Evolutionary conservation across 2,888 invertebrate genomes (phyloP).

Genomic region (Chrysolina haemoptera): DNA sequence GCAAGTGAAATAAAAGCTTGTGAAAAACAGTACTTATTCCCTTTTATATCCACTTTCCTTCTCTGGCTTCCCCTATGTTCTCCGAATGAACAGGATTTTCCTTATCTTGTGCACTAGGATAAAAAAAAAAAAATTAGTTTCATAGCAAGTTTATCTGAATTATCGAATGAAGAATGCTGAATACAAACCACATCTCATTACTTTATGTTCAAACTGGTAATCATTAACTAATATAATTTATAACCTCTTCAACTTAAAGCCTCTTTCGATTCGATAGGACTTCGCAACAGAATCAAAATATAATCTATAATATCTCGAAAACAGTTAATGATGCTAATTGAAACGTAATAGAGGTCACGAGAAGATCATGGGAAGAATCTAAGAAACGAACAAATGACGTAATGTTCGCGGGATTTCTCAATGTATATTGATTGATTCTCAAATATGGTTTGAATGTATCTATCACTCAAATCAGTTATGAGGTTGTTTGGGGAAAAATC

Average conservation of each 20-base stretch:
- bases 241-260: background rate
- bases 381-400: background rate
- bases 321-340: conserved; percentile 12
- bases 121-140: too few relatives aligned
- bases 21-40: too few relatives aligned
- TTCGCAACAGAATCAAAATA: conserved; percentile 9
- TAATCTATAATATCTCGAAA: conserved; percentile 4
- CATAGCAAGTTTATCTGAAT: background rate
- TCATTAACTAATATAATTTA: conserved; percentile 9
- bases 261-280: background rate
- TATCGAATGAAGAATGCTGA: background rate
- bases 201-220: background rate
- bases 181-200: background rate
- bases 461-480: too few relatives aligned
- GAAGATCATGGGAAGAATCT: conserved; percentile 6
- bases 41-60: too few relatives aligned
- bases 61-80: too few relatives aligned
- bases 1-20: too few relatives aligned
- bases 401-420: background rate
- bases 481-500: too few relatives aligned
- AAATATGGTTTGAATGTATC: too few relatives aligned
- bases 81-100: too few relatives aligned
- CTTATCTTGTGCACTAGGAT: too few relatives aligned
- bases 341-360: conserved; percentile 1
- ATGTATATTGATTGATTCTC: background rate